Conservation (phyloP, 2,888 invertebrate species). For the Pyrocoelia pectoralis region DNA sequence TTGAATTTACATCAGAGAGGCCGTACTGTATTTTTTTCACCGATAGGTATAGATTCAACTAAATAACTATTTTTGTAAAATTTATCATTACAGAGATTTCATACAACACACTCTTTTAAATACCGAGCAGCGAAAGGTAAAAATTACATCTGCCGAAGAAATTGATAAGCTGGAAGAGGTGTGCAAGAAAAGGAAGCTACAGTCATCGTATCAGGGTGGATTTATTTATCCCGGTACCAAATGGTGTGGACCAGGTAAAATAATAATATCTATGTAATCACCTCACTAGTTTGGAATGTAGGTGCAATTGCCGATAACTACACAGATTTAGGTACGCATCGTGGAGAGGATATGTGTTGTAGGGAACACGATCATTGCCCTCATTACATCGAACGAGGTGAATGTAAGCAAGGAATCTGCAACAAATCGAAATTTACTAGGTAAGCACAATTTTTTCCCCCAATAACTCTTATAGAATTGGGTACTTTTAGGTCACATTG, state of each 20-base stretch:
- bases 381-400: constrained; percentile 65
- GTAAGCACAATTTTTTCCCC: too few relatives aligned
- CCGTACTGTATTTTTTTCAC: constrained; percentile 69
- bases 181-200: constrained; percentile 57
- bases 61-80: too few relatives aligned
- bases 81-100: constrained; percentile 55
- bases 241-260: constrained; percentile 76
- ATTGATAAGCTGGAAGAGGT: constrained; percentile 67
- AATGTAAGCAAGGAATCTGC: constrained; percentile 71
- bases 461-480: too few relatives aligned
- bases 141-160: constrained; percentile 69
- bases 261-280: not conserved
- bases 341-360: constrained; percentile 75
- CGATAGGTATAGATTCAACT: constrained; percentile 60
- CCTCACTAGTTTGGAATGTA: constrained; percentile 36
- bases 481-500: constrained; percentile 69
- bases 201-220: constrained; percentile 56
- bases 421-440: constrained; percentile 73
- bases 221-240: constrained; percentile 76
- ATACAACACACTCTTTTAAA: constrained; percentile 68
- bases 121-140: constrained; percentile 64
- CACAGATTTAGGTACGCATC: constrained; percentile 70
- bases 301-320: constrained; percentile 68
- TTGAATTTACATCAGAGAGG: constrained; percentile 66
- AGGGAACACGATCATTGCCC: constrained; percentile 78